Evolutionary conservation across 1,140 invertebrate species (phyloP), one percentile per base, ranked within the genome.

Genomic region (Calephelis nemesis): DNA sequence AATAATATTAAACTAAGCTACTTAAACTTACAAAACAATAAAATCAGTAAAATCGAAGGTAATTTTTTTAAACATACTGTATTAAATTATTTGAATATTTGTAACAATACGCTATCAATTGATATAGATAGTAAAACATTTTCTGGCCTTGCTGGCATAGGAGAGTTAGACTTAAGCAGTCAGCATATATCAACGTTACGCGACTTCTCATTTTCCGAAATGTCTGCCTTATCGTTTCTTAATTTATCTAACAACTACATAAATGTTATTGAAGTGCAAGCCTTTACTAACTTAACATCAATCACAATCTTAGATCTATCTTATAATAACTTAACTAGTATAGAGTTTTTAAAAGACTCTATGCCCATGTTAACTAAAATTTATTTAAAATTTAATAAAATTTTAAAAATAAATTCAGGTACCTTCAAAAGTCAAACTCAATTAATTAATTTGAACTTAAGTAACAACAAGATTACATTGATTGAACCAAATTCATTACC

Each of bases 211-310:
- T 90, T 90, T 69, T 71, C 70, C 10, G 63, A 69, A 5, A 79
- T 84, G 73, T 42, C 15, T 9, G 66, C 47, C 40, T 72, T 90
- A 54, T 19, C 65, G 8, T 45, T 65, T 64, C 74, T 90, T 50
- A 87, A 88, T 74, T 65, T 87, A 62, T 85, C 81, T 71, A 63
- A n/a, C 10, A 90, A 90, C 62, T 65, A 19, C 65, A 84, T 90
- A 60, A 54, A 67, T 19, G 40, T 45, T 15, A 71, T 90, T 47
- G 78, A 81, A 48, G 72, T 69, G 30, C 66, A 74, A 5, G 73
- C 74, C 65, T 90, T 88, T 62, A 45, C 54, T 42, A 72, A 78
- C 49, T 50, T 60, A 47, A 48, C 12, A 42, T 65, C 45, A 5
- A 47, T 87, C 8, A 58, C 12, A 15, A 47, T 75, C 58, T 78